These are phyloP conservation scores for Myopa tessellatipennis DNA, from an alignment of 2,888 invertebrate species.

Conservation along the genomic window DNA sequence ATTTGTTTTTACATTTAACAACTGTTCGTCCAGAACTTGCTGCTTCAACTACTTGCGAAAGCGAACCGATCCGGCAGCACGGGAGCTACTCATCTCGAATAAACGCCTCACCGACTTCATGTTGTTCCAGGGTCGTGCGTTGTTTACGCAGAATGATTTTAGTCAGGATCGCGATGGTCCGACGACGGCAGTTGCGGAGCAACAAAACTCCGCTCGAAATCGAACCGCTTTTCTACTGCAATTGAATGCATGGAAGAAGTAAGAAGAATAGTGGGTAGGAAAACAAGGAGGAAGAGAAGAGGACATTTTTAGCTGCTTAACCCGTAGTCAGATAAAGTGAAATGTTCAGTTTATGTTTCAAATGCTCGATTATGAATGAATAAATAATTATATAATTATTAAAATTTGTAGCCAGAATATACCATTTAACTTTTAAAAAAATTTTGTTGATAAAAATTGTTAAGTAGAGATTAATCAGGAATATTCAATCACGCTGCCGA, in stretches of 20 bases:
- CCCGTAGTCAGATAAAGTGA: background rate
- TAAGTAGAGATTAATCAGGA: too few species aligned
- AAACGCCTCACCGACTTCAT: conserved; percentile 64
- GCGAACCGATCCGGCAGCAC: conserved; percentile 64
- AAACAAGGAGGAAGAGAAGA: background rate
- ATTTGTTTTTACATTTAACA: background rate
- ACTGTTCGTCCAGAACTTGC: background rate
- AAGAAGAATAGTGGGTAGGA: background rate
- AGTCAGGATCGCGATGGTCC: conserved; percentile 41
- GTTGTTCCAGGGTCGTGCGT: conserved; percentile 61
- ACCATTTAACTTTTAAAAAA: too few species aligned
- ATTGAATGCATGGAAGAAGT: too few species aligned
- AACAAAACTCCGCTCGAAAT: too few species aligned
- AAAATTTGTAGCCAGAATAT: too few species aligned
- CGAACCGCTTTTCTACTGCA: too few species aligned
- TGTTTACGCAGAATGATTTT: conserved; percentile 58
- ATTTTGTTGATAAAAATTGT: too few species aligned
- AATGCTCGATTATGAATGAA: background rate
- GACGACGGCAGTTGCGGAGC: too few species aligned
- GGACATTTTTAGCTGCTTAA: background rate
- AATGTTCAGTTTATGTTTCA: background rate
- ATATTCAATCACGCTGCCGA: too few species aligned
- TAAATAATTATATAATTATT: background rate
- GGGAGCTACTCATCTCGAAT: conserved; percentile 58
- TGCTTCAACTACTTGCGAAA: conserved; percentile 74